These are phyloP conservation scores for Jordanella pulchra DNA, from an alignment of 2,797 vertebrate species.

Conservation along the genomic window DNA sequence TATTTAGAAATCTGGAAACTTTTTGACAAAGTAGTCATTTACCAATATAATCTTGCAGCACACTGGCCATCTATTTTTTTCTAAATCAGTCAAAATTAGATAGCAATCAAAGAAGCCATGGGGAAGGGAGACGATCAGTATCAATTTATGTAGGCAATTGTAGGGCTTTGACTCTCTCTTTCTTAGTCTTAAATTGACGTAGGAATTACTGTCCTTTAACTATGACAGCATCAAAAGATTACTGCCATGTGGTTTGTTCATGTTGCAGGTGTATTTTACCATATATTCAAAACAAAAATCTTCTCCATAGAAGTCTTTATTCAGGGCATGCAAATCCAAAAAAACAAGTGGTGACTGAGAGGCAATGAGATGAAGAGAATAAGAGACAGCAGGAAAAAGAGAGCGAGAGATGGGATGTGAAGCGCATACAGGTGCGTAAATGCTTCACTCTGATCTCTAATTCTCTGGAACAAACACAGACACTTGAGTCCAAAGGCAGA, in stretches of 20 bases:
- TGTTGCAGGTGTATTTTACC: constrained; percentile 25
- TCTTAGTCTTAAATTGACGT: background rate
- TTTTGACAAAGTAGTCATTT: background rate
- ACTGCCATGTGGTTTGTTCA: background rate
- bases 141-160: background rate
- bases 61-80: background rate
- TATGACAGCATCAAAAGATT: background rate
- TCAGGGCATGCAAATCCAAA: constrained; percentile 33
- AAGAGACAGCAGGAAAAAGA: constrained; percentile 1
- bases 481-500: constrained; percentile 37
- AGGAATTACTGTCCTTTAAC: background rate
- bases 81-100: background rate
- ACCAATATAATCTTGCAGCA: too few relatives aligned
- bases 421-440: constrained; percentile 67
- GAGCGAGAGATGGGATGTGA: constrained; percentile 54
- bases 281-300: constrained; percentile 13
- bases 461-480: constrained; percentile 57
- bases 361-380: constrained; percentile 1
- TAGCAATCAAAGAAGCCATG: background rate
- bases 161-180: constrained; percentile 1
- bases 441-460: constrained; percentile 52
- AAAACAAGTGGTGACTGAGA: constrained; percentile 29
- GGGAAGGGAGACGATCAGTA: background rate
- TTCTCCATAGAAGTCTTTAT: constrained; percentile 11
- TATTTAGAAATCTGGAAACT: too few relatives aligned